Percentiles rank a stretch among this genome's conserved stretches.
These are phyloP conservation scores for Paradoxurus hermaphroditus DNA, from an alignment of 2,113 vertebrate genomes.

Conservation along the genomic window DNA sequence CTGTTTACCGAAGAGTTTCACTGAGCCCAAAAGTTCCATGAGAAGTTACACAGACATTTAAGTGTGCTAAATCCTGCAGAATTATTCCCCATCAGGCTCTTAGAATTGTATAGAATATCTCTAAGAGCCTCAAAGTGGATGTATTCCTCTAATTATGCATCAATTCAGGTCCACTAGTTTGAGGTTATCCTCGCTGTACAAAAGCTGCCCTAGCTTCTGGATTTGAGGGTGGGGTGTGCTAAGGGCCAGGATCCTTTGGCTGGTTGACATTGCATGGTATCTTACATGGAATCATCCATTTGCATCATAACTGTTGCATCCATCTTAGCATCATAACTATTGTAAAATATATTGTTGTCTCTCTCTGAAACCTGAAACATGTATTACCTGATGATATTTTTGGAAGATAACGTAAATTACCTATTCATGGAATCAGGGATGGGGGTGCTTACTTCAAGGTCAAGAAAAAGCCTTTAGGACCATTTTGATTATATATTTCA, in stretches of 20 bases:
- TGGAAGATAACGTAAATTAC: background rate
- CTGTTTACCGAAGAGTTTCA: background rate
- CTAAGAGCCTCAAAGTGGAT: background rate
- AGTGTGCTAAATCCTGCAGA: background rate
- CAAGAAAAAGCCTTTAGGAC: background rate
- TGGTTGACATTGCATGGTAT: background rate
- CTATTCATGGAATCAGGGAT: background rate
- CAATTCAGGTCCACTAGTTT: background rate
- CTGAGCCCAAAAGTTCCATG: background rate
- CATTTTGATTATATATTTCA: background rate
- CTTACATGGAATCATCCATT: background rate
- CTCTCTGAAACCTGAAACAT: constrained; percentile 18
- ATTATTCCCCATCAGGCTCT: background rate
- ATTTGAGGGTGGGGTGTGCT: background rate
- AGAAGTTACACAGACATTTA: background rate
- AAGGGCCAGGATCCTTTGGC: background rate
- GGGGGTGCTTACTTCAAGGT: background rate
- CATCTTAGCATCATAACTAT: background rate
- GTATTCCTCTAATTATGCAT: background rate
- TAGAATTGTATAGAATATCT: background rate
- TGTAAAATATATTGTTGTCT: background rate
- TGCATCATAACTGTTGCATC: no score
- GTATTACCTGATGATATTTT: background rate
- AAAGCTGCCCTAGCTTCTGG: background rate
- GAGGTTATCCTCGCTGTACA: background rate